Conservation (phyloP, 2,888 invertebrate species). For the Toxonevra muliebris region DNA sequence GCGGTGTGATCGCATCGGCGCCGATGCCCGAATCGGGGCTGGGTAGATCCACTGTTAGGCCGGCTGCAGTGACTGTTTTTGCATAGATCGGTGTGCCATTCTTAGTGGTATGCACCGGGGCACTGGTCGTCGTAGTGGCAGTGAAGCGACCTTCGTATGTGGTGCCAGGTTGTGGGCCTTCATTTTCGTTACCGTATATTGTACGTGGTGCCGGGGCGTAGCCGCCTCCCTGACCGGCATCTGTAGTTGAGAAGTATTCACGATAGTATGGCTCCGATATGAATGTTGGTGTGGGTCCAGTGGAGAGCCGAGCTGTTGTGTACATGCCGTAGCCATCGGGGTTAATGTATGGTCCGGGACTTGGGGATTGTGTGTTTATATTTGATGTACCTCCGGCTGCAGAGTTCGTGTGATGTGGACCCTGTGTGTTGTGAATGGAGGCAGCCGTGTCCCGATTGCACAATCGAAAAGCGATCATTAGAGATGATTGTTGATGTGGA, state of each 20-base stretch:
- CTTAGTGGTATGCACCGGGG: conserved; percentile 46
- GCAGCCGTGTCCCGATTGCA: not conserved
- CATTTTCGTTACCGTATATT: conserved; percentile 59
- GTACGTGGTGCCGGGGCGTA: conserved; percentile 62
- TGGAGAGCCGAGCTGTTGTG: conserved; percentile 58
- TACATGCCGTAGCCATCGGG: conserved; percentile 65
- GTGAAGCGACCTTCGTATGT: conserved; percentile 64
- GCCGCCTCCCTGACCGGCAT: conserved; percentile 67
- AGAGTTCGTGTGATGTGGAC: conserved; percentile 56
- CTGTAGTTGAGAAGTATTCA: conserved; percentile 73
- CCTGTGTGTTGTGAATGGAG: conserved; percentile 41
- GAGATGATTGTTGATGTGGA: too few species aligned
- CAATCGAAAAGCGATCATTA: not conserved
- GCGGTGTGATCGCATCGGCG: conserved; percentile 90
- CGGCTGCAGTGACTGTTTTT: conserved; percentile 74
- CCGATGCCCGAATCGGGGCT: conserved; percentile 97
- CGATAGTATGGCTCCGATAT: conserved; percentile 78
- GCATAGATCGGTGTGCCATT: conserved; percentile 63
- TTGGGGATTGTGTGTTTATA: conserved; percentile 63
- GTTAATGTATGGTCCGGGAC: conserved; percentile 64
- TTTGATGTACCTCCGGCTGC: conserved; percentile 45
- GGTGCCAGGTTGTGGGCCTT: conserved; percentile 60
- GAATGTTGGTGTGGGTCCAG: conserved; percentile 66
- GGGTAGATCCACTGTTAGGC: conserved; percentile 91
- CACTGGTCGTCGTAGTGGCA: conserved; percentile 44